phyloP scores from a whole-genome alignment of 2,797 vertebrate species.

The Chromobotia macracanthus region DNA sequence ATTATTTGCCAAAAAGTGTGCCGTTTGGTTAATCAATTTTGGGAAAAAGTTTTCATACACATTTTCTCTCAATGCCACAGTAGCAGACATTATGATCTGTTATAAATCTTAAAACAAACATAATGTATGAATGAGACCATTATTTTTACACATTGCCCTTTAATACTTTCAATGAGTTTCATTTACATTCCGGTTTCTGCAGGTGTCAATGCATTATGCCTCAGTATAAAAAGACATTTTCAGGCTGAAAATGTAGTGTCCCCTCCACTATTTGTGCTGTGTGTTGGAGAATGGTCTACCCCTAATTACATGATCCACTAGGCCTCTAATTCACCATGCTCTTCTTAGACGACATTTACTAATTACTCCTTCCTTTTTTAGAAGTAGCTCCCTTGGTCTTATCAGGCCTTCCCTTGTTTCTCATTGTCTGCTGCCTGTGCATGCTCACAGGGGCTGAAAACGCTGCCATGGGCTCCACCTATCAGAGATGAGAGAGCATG shows the following conservation, averaged over 20 bases:
- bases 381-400: constrained; percentile 69
- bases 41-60: too few species aligned
- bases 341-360: constrained; percentile 77
- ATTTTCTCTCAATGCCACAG: too few species aligned
- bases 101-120: too few species aligned
- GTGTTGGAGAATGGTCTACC: constrained; percentile 66
- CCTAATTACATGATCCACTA: constrained; percentile 78
- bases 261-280: constrained; percentile 60
- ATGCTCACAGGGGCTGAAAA: constrained; percentile 9
- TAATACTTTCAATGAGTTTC: too few species aligned
- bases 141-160: too few species aligned
- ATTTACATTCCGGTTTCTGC: neutral
- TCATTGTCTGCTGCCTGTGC: constrained; percentile 58
- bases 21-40: too few species aligned
- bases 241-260: constrained; percentile 45
- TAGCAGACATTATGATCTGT: too few species aligned
- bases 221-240: neutral
- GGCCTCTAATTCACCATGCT: constrained; percentile 75
- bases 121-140: too few species aligned
- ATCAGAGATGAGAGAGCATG: constrained; percentile 26
- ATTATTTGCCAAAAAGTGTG: too few species aligned
- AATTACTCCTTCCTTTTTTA: constrained; percentile 76
- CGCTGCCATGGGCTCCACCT: constrained; percentile 41
- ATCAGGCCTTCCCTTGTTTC: constrained; percentile 60
- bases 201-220: neutral